A percentile compares a stretch with the other conserved stretches of the same genome.
These are phyloP conservation scores for Pontoporia blainvillei DNA, from an alignment of 2,113 vertebrate genomes.

Conservation along the genomic window DNA sequence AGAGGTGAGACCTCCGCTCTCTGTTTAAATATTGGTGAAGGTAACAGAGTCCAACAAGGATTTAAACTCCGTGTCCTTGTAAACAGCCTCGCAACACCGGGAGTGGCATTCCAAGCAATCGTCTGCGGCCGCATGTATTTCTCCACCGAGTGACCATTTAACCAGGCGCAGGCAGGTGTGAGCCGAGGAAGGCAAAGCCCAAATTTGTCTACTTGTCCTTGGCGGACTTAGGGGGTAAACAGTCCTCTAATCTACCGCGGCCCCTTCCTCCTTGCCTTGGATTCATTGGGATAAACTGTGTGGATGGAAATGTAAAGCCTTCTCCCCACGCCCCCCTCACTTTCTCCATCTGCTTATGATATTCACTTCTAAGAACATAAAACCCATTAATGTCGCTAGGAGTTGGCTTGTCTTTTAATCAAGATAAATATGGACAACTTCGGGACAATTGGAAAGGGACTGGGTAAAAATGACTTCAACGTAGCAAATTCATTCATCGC, in stretches of 20 bases:
- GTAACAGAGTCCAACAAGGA: not conserved
- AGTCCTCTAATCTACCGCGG: conserved; percentile 71
- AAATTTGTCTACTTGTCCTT: conserved; percentile 17
- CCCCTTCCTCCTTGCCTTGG: conserved; percentile 62
- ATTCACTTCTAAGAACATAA: conserved; percentile 67
- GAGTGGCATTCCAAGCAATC: not conserved
- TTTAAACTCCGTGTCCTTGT: not conserved
- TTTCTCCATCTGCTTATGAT: conserved; percentile 78
- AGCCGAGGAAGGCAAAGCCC: not conserved
- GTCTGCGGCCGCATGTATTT: not conserved
- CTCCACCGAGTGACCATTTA: not conserved
- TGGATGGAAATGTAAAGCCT: conserved; percentile 52
- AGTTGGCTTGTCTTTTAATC: conserved; percentile 75
- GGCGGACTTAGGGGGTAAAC: conserved; percentile 49
- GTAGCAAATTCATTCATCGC: conserved; percentile 73
- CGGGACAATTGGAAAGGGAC: conserved; percentile 67
- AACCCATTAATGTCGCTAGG: conserved; percentile 55
- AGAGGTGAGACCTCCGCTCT: not conserved
- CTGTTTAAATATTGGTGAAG: not conserved
- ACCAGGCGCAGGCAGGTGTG: not conserved
- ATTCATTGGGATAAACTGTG: conserved; percentile 25
- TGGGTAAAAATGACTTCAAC: conserved; percentile 65
- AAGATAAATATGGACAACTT: conserved; percentile 76
- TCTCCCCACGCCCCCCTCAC: not conserved
- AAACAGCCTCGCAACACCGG: not conserved